These are phyloP conservation scores for Sebastes iracundus DNA, from an alignment of 2,797 vertebrate genomes.

Conservation along the genomic window DNA sequence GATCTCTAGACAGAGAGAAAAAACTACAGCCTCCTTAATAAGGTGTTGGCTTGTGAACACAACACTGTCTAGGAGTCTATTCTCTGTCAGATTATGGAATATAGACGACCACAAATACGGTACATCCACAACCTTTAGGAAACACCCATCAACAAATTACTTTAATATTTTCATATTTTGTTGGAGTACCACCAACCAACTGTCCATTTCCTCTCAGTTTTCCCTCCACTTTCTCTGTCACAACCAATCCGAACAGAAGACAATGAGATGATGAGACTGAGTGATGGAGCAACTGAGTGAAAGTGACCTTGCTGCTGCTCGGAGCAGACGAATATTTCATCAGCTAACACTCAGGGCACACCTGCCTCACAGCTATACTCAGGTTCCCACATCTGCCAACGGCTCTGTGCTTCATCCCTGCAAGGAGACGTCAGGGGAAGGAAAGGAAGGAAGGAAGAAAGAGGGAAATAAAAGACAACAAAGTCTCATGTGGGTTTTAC, in stretches of 20 bases:
- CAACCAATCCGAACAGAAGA: not conserved
- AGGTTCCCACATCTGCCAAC: slow-evolving; percentile 64
- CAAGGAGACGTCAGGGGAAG: slow-evolving; percentile 46
- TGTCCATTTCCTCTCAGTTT: not conserved
- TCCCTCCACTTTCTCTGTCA: not conserved
- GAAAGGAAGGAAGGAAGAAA: not conserved
- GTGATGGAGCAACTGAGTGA: slow-evolving; percentile 4
- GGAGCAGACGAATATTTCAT: slow-evolving; percentile 66
- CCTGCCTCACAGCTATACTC: slow-evolving; percentile 65
- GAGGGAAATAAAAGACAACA: slow-evolving; percentile 31
- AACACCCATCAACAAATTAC: not conserved
- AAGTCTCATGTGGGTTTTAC: slow-evolving; percentile 42
- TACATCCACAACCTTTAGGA: not conserved
- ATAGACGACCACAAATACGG: not conserved
- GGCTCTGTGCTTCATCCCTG: slow-evolving; percentile 51
- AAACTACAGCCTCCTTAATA: not conserved
- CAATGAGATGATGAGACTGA: slow-evolving; percentile 14
- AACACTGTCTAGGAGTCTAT: not conserved
- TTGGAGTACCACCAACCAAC: not conserved
- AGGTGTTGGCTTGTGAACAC: not conserved
- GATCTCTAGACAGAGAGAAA: not conserved
- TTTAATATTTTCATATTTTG: not conserved
- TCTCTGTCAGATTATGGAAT: not conserved
- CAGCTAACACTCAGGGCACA: slow-evolving; percentile 62
- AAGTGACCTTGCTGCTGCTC: slow-evolving; percentile 60